phyloP scores from a whole-genome alignment of 2,113 vertebrate species.

The Thermophis baileyi region DNA sequence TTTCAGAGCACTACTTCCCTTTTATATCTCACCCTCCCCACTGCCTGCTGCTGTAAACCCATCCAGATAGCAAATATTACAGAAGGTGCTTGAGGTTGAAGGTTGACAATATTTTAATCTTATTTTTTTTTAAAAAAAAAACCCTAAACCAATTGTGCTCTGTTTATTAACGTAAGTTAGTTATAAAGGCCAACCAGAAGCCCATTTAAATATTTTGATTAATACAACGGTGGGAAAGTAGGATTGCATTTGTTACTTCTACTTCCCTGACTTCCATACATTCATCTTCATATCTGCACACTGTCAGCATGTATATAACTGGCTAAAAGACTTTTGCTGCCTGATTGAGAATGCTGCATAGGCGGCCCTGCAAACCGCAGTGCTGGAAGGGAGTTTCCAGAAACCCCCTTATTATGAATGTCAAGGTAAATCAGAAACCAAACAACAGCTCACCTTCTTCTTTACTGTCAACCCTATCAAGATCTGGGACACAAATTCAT shows the following conservation, averaged over 20 bases:
- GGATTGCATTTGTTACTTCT: neutral
- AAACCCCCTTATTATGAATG: neutral
- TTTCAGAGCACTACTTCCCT: neutral
- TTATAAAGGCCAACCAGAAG: neutral
- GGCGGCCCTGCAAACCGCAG: neutral
- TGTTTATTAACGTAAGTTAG: neutral
- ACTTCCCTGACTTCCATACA: neutral
- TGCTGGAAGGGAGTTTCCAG: neutral
- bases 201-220: neutral
- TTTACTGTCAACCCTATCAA: neutral
- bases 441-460: neutral
- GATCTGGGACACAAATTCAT: neutral
- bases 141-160: neutral
- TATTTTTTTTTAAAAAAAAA: too few relatives aligned
- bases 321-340: neutral
- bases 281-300: neutral
- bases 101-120: neutral
- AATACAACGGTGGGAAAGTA: neutral
- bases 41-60: neutral
- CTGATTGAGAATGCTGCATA: neutral
- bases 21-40: neutral
- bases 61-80: neutral
- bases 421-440: neutral
- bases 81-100: neutral
- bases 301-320: neutral